Conservation (phyloP, 2,888 invertebrate species). For the Drosophila stalkeri region DNA sequence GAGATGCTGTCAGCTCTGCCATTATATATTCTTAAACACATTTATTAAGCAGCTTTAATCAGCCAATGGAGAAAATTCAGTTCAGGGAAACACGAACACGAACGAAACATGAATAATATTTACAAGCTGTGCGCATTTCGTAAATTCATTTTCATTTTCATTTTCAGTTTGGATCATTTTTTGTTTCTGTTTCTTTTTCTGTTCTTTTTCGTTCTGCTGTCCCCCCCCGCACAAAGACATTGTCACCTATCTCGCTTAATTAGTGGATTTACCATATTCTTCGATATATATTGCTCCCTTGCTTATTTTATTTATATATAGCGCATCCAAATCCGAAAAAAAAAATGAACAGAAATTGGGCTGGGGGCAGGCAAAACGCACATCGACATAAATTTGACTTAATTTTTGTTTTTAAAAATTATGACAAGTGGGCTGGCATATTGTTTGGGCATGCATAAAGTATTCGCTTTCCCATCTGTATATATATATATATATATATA, state of each 20-base stretch:
- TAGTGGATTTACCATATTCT: conserved; percentile 73
- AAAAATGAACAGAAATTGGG: conserved; percentile 34
- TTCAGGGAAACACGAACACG: conserved; percentile 49
- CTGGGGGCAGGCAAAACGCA: conserved; percentile 22
- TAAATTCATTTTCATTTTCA: conserved; percentile 47
- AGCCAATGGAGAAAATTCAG: conserved; percentile 34
- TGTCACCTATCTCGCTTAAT: conserved; percentile 77
- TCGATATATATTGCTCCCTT: conserved; percentile 14
- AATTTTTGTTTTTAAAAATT: conserved; percentile 72
- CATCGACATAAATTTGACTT: conserved; percentile 67
- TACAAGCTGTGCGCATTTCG: conserved; percentile 61
- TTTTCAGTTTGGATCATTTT: background rate
- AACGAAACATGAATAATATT: conserved; percentile 35
- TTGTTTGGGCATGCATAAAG: conserved; percentile 23
- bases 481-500: background rate
- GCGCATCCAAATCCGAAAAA: conserved; percentile 64
- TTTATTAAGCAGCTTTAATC: conserved; percentile 55
- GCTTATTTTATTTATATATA: conserved; percentile 61
- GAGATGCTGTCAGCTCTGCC: conserved; percentile 50
- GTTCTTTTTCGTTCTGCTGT: background rate
- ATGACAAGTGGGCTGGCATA: conserved; percentile 73
- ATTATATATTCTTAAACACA: conserved; percentile 65
- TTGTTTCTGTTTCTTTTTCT: background rate
- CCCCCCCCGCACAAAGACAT: conserved; percentile 44
- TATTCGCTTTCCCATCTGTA: conserved; percentile 15